Conservation (phyloP, 2,797 vertebrate genomes). For the Sparus aurata region DNA sequence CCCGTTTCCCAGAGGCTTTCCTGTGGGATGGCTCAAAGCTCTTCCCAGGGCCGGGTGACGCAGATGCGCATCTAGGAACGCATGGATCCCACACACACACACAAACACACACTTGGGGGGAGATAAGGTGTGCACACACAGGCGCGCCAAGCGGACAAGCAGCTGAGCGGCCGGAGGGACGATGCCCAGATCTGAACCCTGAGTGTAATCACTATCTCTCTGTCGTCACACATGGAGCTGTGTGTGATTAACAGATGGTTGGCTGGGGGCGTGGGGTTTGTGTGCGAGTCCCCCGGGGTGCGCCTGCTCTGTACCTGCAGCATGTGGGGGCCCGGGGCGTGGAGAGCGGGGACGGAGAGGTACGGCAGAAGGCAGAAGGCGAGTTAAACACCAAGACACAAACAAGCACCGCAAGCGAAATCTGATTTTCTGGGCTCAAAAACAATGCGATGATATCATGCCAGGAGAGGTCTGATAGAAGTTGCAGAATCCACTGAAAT, state of each 20-base stretch:
- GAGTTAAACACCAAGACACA: conserved; percentile 4
- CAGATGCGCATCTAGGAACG: conserved; percentile 60
- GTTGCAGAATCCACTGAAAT: conserved; percentile 40
- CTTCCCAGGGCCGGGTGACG: conserved; percentile 58
- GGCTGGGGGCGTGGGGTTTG: conserved; percentile 14
- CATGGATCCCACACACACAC: conserved; percentile 45
- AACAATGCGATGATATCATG: conserved; percentile 22
- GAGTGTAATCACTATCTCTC: conserved; percentile 16
- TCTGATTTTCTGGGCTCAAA: conserved; percentile 7
- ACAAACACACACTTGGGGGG: background rate
- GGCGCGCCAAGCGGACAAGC: conserved; percentile 20
- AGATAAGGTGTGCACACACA: conserved; percentile 3
- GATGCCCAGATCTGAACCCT: conserved; percentile 37
- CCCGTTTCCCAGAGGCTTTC: conserved; percentile 69
- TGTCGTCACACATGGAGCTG: conserved; percentile 28
- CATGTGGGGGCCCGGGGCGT: conserved; percentile 52
- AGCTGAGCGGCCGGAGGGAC: conserved; percentile 56
- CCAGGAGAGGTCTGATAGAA: conserved; percentile 33
- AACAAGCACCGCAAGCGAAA: background rate
- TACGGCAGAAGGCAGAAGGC: background rate
- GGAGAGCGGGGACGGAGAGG: background rate
- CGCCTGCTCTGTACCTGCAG: conserved; percentile 57
- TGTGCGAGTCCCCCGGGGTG: conserved; percentile 32
- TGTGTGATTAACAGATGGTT: conserved; percentile 61
- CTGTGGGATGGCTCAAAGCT: conserved; percentile 64